Base-by-base conservation (phyloP, 2,797 vertebrate genomes). In the Vireo griseus region DNA sequence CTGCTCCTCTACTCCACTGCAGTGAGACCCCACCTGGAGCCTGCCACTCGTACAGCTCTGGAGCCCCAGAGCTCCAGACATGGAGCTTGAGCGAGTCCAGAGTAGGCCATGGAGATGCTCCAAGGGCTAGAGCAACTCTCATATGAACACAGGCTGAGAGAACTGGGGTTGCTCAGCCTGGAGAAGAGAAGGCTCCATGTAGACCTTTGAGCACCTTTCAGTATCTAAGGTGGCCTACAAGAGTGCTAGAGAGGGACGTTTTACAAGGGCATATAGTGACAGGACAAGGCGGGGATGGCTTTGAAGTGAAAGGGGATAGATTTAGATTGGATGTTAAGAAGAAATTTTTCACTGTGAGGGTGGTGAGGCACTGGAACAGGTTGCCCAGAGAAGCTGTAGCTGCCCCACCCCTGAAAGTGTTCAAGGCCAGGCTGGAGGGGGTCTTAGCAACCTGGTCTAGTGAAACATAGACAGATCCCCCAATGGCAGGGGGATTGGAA, bases 21-120 rank as follows among this genome's bases (percentile, higher is more conserved):
- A 19, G 58, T 44, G 71, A 76, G 35, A 42, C 16, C 19, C 11
- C 6, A 29, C 10, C 9, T 29, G 51, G 29, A 59, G 24, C 44
- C n/a, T 62, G 51, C 12, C 62, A 29, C 35, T 40, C 1, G 0
- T 54, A 20, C 0, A 1, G 3, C 28, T 58, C 31, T 52, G 63
- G 52, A 39, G 1, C 26, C 20, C 35, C 47, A 59, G 1, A n/a
- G n/a, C n/a, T n/a, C n/a, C n/a, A n/a, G 31, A 22, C 13, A 12
- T 44, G 40, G n/a, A 54, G 11, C 5, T 51, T 19, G 44, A 57
- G 28, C 0, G 0, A 26, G 18, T 45, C 29, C 28, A 44, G 45
- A 54, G 19, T 10, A 26, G 31, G 39, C 21, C 40, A 26, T 31
- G n/a, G 40, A 54, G 51, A 22, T 65, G 22, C 24, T 81, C 26